These are phyloP conservation scores for Gastrophryne carolinensis DNA, from an alignment of 2,797 vertebrate genomes.

Conservation along the genomic window DNA sequence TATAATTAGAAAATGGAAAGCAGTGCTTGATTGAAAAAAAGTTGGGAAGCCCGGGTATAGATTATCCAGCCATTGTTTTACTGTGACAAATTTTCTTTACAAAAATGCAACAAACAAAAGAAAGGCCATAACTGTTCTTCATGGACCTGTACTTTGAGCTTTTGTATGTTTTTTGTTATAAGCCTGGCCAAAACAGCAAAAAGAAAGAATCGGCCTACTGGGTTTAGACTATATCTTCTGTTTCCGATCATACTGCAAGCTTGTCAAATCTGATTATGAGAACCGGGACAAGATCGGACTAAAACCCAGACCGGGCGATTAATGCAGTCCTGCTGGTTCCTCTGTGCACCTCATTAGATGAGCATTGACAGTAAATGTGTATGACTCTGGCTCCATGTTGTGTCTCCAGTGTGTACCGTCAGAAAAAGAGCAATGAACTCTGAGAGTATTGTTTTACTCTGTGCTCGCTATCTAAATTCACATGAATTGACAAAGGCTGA, in stretches of 20 bases:
- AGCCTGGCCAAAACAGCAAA: neutral
- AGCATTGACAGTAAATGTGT: constrained; percentile 69
- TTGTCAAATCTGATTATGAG: constrained; percentile 83
- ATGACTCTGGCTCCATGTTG: constrained; percentile 61
- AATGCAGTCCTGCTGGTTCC: constrained; percentile 68
- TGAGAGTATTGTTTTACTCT: constrained; percentile 28
- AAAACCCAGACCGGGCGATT: constrained; percentile 66
- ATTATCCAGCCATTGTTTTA: neutral
- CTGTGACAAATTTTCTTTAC: neutral
- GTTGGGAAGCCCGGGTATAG: too few species aligned
- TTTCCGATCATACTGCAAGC: constrained; percentile 65
- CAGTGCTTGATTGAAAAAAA: too few species aligned
- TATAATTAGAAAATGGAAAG: too few species aligned
- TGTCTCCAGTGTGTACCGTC: constrained; percentile 50
- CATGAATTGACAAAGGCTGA: neutral
- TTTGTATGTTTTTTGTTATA: neutral
- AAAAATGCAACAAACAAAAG: neutral
- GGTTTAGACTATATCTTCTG: constrained; percentile 19
- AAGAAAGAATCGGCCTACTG: neutral
- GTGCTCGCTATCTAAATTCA: neutral
- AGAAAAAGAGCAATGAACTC: neutral
- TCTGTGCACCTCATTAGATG: constrained; percentile 56
- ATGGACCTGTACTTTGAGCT: neutral
- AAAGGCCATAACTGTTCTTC: neutral
- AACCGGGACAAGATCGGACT: constrained; percentile 61